Conservation (phyloP, 2,113 vertebrate species). For the Mirza zaza region DNA sequence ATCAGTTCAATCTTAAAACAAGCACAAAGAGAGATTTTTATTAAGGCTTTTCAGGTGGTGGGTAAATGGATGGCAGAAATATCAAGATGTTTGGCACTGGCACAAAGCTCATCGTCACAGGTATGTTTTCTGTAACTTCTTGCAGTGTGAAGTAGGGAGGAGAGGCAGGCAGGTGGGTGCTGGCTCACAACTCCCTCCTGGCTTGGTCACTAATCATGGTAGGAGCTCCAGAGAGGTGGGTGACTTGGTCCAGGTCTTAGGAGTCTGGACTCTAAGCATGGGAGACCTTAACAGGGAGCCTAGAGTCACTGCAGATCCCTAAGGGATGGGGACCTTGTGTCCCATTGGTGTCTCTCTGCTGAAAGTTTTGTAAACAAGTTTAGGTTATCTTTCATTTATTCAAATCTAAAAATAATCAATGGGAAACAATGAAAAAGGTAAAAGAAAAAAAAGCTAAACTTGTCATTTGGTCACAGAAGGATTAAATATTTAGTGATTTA, state of each 20-base stretch:
- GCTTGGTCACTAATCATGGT: background rate
- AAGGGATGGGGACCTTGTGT: background rate
- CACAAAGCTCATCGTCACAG: slow-evolving; percentile 71
- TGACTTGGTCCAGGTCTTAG: background rate
- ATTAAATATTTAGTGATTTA: background rate
- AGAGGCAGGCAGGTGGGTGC: background rate
- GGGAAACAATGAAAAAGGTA: background rate
- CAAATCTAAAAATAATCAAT: background rate
- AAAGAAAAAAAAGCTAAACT: background rate
- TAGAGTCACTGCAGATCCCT: background rate
- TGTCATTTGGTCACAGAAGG: background rate
- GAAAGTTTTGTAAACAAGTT: background rate
- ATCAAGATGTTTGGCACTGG: slow-evolving; percentile 72
- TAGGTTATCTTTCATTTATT: background rate
- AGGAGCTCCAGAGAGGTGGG: background rate
- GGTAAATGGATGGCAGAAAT: accelerated
- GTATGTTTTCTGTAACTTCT: slow-evolving; percentile 53
- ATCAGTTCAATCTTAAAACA: background rate
- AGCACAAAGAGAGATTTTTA: background rate
- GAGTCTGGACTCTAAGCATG: too few relatives aligned
- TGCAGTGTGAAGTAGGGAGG: background rate
- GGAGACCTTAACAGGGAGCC: background rate
- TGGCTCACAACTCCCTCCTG: background rate
- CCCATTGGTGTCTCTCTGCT: background rate
- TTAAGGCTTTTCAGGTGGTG: slow-evolving; percentile 20